A percentile compares a stretch with the other conserved stretches of the same genome.
Conservation (phyloP, 2,888 invertebrate genomes). For the Lissocephala sabroskyi region DNA sequence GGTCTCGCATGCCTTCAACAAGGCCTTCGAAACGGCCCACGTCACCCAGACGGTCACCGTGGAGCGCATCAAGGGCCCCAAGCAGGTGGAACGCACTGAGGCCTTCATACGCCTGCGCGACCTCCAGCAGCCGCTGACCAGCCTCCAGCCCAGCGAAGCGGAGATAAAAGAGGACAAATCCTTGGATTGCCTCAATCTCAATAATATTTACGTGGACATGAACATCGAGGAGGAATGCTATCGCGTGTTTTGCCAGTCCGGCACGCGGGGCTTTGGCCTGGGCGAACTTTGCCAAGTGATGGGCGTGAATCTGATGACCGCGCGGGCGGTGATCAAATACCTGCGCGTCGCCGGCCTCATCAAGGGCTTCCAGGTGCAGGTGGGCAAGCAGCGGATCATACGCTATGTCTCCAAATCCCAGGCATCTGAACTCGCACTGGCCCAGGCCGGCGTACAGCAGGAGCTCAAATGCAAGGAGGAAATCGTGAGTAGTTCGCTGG, state of each 20-base stretch:
- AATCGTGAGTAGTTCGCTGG: constrained; percentile 42
- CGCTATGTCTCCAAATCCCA: constrained; percentile 71
- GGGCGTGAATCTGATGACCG: constrained; percentile 72
- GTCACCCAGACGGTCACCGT: constrained; percentile 3
- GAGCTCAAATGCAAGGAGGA: constrained; percentile 56
- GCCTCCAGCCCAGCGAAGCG: constrained; percentile 66
- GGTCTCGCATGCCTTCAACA: constrained; percentile 73
- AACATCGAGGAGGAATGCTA: constrained; percentile 74
- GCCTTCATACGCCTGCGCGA: constrained; percentile 75
- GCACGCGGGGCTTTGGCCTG: constrained; percentile 75
- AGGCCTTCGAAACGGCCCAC: constrained; percentile 73
- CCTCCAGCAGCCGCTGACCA: constrained; percentile 74
- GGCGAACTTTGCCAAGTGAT: constrained; percentile 69
- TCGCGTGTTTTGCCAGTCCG: constrained; percentile 72
- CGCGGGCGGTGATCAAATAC: constrained; percentile 73
- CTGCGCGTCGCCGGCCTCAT: constrained; percentile 69
- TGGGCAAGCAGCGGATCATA: constrained; percentile 75
- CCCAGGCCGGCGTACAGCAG: too few species aligned
- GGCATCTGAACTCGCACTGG: too few species aligned
- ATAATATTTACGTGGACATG: constrained; percentile 63
- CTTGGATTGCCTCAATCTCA: constrained; percentile 61
- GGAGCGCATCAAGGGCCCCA: constrained; percentile 16
- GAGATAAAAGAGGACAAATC: constrained; percentile 73
- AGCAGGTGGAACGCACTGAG: constrained; percentile 71
- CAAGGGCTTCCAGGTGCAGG: constrained; percentile 74